These are phyloP conservation scores for Polydrusus tereticollis DNA, from an alignment of 2,888 invertebrate species.

Conservation along the genomic window DNA sequence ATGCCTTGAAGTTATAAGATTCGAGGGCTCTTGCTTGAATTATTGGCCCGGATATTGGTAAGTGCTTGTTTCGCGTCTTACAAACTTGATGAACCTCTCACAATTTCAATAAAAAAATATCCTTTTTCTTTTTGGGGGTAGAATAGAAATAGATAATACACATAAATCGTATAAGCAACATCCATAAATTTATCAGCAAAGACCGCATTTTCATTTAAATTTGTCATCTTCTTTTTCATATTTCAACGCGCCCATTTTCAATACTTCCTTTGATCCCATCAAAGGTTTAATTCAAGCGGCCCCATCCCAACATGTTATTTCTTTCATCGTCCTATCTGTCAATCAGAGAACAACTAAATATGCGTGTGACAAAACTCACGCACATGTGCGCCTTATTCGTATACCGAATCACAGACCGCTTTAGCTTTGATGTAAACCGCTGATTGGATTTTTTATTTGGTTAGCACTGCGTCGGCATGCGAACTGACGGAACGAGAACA, in stretches of 20 bases:
- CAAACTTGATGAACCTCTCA: too few species aligned
- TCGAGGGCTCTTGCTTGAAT: too few species aligned
- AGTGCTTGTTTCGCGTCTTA: too few species aligned
- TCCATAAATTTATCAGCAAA: too few species aligned
- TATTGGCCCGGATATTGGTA: too few species aligned
- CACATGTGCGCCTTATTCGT: constrained; percentile 4
- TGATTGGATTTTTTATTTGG: constrained; percentile 12
- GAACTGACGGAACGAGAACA: not conserved
- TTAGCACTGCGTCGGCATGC: not conserved
- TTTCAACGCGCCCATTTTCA: not conserved
- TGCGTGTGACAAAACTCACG: constrained; percentile 14
- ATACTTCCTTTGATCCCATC: not conserved
- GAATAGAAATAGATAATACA: too few species aligned
- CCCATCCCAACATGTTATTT: not conserved
- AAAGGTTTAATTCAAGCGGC: not conserved
- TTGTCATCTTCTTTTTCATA: not conserved
- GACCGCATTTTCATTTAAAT: too few species aligned
- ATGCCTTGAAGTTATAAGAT: too few species aligned
- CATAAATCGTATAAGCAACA: too few species aligned
- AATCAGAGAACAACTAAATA: constrained; percentile 14
- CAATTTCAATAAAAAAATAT: too few species aligned
- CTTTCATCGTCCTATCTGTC: constrained; percentile 17
- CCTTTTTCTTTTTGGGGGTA: too few species aligned
- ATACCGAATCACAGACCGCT: not conserved
- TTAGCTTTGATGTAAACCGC: not conserved